Percentiles rank a stretch among this genome's conserved stretches.
phyloP scores from a whole-genome alignment of 2,888 invertebrate species.

The Allophyes oxyacanthae region DNA sequence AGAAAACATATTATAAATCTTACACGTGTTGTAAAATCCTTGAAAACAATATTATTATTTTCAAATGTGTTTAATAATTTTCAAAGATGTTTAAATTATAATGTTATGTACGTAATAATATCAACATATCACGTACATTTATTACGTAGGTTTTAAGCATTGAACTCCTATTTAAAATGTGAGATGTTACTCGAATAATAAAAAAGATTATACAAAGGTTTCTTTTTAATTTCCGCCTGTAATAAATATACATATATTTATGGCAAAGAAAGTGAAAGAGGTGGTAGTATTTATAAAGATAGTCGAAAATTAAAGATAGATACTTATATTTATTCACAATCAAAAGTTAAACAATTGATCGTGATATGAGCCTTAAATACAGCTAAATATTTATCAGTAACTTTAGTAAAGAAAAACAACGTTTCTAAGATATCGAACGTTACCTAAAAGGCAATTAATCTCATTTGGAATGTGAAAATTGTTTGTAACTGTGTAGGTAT shows the following conservation, averaged over 20 bases:
- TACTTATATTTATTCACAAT: not conserved
- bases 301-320: not conserved
- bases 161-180: constrained; percentile 2
- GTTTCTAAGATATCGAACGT: constrained; percentile 11
- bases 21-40: not conserved
- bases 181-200: constrained; percentile 2
- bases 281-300: not conserved
- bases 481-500: not conserved
- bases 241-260: not conserved
- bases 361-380: not conserved
- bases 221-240: constrained; percentile 3
- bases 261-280: not conserved
- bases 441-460: not conserved
- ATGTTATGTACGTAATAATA: constrained; percentile 23
- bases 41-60: not conserved
- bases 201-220: constrained; percentile 12
- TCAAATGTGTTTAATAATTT: not conserved
- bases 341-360: not conserved
- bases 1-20: not conserved
- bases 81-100: not conserved
- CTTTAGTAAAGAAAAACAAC: constrained; percentile 2
- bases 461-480: constrained; percentile 1
- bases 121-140: constrained; percentile 35
- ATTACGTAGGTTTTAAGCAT: constrained; percentile 9
- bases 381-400: no score